Conservation (phyloP, 2,797 vertebrate genomes). For the Onychomys torridus region DNA sequence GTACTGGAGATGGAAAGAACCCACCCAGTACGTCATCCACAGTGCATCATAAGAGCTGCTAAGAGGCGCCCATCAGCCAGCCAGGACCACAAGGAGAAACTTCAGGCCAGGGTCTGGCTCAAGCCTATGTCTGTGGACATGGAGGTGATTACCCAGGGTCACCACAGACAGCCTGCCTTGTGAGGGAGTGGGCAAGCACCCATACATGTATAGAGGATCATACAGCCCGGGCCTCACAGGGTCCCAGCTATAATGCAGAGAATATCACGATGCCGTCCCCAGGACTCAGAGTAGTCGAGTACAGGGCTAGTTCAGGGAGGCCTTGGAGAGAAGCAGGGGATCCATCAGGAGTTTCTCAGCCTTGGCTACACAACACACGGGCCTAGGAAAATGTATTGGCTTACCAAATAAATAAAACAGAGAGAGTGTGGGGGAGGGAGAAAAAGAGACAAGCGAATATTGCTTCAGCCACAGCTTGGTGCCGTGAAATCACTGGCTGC, state of each 20-base stretch:
- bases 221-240: no score
- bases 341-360: background rate
- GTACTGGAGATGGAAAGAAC: background rate
- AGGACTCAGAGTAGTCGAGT: background rate
- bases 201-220: background rate
- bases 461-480: no score
- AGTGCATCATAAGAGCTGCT: background rate
- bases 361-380: background rate
- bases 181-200: background rate
- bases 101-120: background rate
- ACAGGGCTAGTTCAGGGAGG: background rate
- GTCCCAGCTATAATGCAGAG: background rate
- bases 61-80: background rate
- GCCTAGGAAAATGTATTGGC: background rate
- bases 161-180: background rate
- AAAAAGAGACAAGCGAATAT: background rate
- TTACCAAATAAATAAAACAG: background rate
- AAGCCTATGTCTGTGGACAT: background rate
- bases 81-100: background rate
- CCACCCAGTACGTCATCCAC: background rate
- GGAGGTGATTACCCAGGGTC: background rate
- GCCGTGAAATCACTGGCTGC: background rate
- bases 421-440: no score
- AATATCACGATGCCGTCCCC: no score
- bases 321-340: background rate